Percentiles rank a stretch among this genome's conserved stretches.
These are phyloP conservation scores for Xenops minutus DNA, from an alignment of 2,797 vertebrate genomes.

Conservation along the genomic window DNA sequence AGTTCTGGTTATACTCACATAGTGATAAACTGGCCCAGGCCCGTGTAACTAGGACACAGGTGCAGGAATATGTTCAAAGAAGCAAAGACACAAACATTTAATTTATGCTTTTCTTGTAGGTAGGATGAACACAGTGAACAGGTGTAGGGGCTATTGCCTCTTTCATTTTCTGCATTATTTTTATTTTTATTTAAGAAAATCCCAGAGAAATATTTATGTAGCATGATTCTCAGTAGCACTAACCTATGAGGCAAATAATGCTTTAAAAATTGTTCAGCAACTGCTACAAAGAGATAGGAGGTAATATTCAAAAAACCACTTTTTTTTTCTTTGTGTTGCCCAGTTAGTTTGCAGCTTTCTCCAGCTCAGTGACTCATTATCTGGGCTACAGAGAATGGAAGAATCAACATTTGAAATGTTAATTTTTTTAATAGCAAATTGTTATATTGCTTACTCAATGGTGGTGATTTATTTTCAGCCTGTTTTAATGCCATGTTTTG, in stretches of 20 bases:
- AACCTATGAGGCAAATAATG: neutral
- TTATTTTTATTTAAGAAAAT: neutral
- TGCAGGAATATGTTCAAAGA: neutral
- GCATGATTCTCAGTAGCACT: neutral
- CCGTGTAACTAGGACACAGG: too few species aligned
- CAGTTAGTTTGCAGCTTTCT: slow-evolving; percentile 1
- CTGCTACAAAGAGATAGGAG: neutral
- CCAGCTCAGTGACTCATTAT: neutral
- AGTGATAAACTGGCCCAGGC: too few species aligned
- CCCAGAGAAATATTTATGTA: neutral
- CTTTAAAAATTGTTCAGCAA: neutral
- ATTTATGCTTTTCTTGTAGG: neutral
- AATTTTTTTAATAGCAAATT: slow-evolving; percentile 55
- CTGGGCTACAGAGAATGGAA: slow-evolving; percentile 19
- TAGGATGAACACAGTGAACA: neutral
- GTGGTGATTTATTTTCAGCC: slow-evolving; percentile 26
- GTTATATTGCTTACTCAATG: slow-evolving; percentile 50
- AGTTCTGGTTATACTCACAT: too few species aligned
- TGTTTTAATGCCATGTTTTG: slow-evolving; percentile 36
- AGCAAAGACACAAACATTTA: neutral
- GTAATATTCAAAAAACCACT: neutral
- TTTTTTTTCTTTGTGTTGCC: neutral
- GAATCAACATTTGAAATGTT: slow-evolving; percentile 58
- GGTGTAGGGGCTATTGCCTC: neutral
- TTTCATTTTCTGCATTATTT: neutral